phyloP scores from a whole-genome alignment of 2,113 vertebrate genomes.

The Alligator mississippiensis region DNA sequence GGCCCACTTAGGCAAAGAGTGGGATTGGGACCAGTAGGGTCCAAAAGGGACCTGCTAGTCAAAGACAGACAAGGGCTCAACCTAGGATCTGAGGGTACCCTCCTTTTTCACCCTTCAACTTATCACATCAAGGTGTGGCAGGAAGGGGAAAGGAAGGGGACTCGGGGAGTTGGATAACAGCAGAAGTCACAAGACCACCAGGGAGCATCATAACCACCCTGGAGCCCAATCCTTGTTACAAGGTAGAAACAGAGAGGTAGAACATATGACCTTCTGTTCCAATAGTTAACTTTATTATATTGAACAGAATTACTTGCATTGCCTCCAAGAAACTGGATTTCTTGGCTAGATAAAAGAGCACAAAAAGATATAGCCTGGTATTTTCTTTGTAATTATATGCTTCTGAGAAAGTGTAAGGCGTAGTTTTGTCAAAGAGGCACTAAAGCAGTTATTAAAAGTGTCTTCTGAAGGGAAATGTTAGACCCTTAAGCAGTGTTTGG shows the following conservation, averaged over 20 bases:
- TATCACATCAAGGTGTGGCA: too few species aligned
- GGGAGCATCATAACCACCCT: too few species aligned
- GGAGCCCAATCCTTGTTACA: too few species aligned
- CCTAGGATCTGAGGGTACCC: too few species aligned
- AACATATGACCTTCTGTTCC: background rate
- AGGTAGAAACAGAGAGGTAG: background rate
- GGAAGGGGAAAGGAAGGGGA: too few species aligned
- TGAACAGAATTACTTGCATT: background rate
- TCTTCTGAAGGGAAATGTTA: background rate
- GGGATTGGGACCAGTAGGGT: too few species aligned
- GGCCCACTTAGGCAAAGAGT: too few species aligned
- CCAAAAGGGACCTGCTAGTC: too few species aligned
- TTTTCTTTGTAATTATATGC: background rate
- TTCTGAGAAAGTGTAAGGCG: background rate
- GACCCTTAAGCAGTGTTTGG: background rate
- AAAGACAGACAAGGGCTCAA: too few species aligned
- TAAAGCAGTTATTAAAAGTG: background rate
- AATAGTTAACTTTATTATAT: background rate
- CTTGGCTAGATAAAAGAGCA: background rate
- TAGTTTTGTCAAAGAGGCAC: background rate
- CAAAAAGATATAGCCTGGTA: background rate
- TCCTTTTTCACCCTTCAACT: too few species aligned
- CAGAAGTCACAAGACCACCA: too few species aligned
- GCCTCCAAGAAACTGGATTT: background rate
- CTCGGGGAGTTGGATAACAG: too few species aligned